Evolutionary conservation across 2,113 vertebrate species (phyloP), one percentile per base, ranked within the genome.

Genomic region (Ammodytes marinus): DNA sequence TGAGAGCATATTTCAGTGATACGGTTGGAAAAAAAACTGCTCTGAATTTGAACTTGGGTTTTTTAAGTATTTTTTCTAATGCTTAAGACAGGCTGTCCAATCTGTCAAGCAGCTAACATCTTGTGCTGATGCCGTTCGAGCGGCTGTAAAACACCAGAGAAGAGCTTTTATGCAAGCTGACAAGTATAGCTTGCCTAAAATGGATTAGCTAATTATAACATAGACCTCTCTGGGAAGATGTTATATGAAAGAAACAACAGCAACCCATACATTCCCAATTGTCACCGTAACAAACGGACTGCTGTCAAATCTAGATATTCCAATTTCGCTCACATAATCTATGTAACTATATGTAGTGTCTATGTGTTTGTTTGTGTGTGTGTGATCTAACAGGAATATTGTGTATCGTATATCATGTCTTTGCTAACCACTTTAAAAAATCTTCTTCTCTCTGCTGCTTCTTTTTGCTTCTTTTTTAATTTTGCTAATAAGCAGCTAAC

Each of bases 401-500:
- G 27, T 27, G 27, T 27, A 27, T 27, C 27, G 75, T 60, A 40
- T 67, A 76, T 58, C 19, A 59, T 81, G 55, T 82, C 42, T 60
- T 8, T 15, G 61, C 43, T 63, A 6, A 58, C 54, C 12, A 58
- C 50, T 45, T 59, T 4, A 60, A 40, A 52, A 59, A 27, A 49
- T 58, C n/a, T 77, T 59, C 19, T 37, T 69, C 11, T 76, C 61
- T 9, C 11, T 50, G 13, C 47, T 46, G 13, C 50, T 19, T 60
- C 55, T 61, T 63, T 3, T 79, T 35, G 27, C 45, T 60, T 74
- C 19, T 82, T 50, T 80, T 54, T 52, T 43, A 2, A 2, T 27
- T 65, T 70, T 57, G 4, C 55, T 59, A 47, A 63, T 19, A 57
- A 39, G 45, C 43, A 58, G 61, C 73, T 75, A 80, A 82, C 49